These are phyloP conservation scores for Phasianus colchicus DNA, from an alignment of 2,113 vertebrate species.

Conservation along the genomic window DNA sequence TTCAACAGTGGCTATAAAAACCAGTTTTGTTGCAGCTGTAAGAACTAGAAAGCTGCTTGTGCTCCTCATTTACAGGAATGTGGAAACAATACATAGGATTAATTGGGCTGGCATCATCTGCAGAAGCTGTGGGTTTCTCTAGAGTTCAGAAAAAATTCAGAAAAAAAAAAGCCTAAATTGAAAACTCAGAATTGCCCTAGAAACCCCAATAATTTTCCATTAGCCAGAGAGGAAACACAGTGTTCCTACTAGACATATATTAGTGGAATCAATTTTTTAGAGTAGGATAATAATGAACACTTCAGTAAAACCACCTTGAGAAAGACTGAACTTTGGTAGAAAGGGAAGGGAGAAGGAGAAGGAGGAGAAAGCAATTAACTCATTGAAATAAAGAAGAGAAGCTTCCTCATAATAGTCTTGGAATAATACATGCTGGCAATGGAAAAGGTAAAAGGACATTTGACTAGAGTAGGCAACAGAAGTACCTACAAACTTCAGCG, in stretches of 20 bases:
- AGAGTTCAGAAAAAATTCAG: background rate
- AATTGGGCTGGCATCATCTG: background rate
- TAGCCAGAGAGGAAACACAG: background rate
- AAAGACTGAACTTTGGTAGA: background rate
- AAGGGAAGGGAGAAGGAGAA: no score
- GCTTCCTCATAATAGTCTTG: background rate
- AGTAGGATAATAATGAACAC: background rate
- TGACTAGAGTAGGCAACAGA: background rate
- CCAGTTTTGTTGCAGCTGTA: background rate
- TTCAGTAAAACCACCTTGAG: background rate
- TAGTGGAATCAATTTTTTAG: background rate
- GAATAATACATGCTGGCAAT: background rate
- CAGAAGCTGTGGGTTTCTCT: background rate
- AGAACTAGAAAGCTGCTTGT: background rate
- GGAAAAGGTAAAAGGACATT: background rate
- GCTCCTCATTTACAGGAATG: background rate
- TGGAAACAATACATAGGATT: background rate
- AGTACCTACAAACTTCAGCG: background rate
- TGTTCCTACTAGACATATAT: background rate
- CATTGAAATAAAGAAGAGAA: background rate
- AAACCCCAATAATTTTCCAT: background rate
- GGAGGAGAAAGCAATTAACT: background rate
- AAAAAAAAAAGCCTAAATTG: background rate
- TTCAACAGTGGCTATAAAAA: background rate
- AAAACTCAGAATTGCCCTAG: constrained; percentile 9